Evolutionary conservation across 2,113 vertebrate genomes (phyloP).

Genomic region (Peromyscus californicus): DNA sequence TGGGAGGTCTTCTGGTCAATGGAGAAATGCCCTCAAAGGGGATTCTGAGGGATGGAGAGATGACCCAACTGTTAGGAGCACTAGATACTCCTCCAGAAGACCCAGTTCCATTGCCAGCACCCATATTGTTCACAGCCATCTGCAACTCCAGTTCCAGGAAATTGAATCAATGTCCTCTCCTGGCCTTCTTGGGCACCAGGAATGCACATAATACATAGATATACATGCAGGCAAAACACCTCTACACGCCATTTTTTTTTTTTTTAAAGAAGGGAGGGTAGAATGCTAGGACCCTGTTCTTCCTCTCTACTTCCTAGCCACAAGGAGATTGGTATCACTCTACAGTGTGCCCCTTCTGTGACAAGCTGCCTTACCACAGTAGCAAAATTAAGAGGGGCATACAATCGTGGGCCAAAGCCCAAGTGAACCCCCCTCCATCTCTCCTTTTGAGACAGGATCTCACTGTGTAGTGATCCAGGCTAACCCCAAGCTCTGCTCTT

Average conservation of each 20-base stretch:
- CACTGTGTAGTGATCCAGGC: not conserved
- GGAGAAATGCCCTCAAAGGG: not conserved
- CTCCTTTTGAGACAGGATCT: not conserved
- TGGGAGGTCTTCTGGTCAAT: not conserved
- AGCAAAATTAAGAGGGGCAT: not conserved
- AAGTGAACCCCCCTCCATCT: too few relatives aligned
- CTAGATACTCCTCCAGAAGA: not conserved
- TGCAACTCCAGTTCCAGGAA: not conserved
- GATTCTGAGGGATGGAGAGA: not conserved
- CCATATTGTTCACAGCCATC: not conserved
- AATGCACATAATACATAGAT: not conserved
- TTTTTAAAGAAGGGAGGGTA: not conserved
- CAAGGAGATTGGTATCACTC: not conserved
- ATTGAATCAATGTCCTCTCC: not conserved
- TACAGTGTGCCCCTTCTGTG: not conserved
- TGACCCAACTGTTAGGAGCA: not conserved
- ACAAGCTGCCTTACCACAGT: not conserved
- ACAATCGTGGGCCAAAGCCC: not conserved
- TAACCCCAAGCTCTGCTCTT: not conserved
- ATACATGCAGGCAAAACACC: not conserved
- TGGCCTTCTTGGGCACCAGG: not conserved
- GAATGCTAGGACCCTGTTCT: not conserved
- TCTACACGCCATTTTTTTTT: not conserved
- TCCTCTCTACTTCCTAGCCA: not conserved
- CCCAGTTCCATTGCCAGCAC: not conserved